Base-by-base conservation (phyloP, 2,113 vertebrate species). In the Ahaetulla prasina region DNA sequence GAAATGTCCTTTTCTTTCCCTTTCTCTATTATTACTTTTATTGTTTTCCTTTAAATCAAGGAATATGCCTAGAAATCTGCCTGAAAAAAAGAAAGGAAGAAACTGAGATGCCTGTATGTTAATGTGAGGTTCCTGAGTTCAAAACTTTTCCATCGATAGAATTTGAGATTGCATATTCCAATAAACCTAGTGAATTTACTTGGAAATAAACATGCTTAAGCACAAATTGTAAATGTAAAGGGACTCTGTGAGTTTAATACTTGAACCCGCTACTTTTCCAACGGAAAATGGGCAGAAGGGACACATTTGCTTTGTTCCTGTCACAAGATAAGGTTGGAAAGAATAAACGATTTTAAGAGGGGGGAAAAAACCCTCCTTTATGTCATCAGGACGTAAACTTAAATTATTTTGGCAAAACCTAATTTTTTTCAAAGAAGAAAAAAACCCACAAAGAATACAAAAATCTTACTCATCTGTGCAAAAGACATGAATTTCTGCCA, bases 401-500 rank as follows among this genome's bases (percentile, higher is more conserved):
- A 94, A 92, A 94, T 94, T 88, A 84, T 57, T 57, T 11, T 23
- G 18, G 27, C 18, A 22, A 89, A 89, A 25, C 30, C 54, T 74
- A 18, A 30, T 23, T 1, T 1, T 92, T 86, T 92, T 68, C 91
- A 91, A 95, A 97, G 18, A 22, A 43, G 35, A 53, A 50, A 50
- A 50, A 49, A 12, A n/a, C 5, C 45, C 45, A 6, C 8, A 39
- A 47, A 43, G 8, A 53, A 23, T 43, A 39, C 10, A 8, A 3
- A 39, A 53, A 97, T 95, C 96, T 97, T 95, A 86, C 88, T 93
- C 27, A 27, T 35, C 0, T 30, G 87, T 94, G 91, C 27, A 91
- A 30, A 50, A 91, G 93, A 88, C 93, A 94, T 80, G 50, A 91
- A 93, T 94, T 90, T 84, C 92, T 35, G 91, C 95, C 94, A 94